Evolutionary conservation across 2,888 invertebrate genomes (phyloP).

Genomic region (Pogonocherus hispidulus): DNA sequence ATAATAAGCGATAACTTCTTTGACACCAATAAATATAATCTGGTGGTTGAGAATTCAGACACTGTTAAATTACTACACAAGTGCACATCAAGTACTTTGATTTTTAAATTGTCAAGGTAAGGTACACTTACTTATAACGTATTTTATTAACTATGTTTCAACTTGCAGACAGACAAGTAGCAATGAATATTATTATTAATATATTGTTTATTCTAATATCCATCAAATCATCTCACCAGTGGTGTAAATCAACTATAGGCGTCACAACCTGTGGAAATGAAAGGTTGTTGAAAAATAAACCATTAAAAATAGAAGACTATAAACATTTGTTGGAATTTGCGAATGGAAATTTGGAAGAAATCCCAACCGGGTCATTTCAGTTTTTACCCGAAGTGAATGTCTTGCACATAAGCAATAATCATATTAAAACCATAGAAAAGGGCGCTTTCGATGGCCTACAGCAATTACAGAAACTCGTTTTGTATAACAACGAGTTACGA

Average conservation of each 20-base stretch:
- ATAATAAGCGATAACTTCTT: not conserved
- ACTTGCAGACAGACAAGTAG: too few species aligned
- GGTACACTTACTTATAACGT: not conserved
- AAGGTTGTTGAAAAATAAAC: constrained; percentile 28
- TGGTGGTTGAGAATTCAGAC: too few species aligned
- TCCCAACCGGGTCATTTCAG: constrained; percentile 38
- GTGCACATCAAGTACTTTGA: too few species aligned
- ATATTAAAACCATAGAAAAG: constrained; percentile 35
- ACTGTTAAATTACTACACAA: too few species aligned
- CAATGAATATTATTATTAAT: not conserved
- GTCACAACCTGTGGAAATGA: constrained; percentile 41
- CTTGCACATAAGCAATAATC: constrained; percentile 35
- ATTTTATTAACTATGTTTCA: not conserved
- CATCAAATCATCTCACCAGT: constrained; percentile 14
- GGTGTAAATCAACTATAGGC: constrained; percentile 37
- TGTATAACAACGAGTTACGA: constrained; percentile 37
- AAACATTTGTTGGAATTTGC: constrained; percentile 37
- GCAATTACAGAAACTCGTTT: constrained; percentile 37
- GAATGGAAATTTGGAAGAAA: constrained; percentile 21
- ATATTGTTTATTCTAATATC: not conserved
- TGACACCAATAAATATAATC: not conserved
- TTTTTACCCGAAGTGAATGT: constrained; percentile 35
- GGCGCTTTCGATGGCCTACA: constrained; percentile 40
- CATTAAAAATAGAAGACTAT: constrained; percentile 38
- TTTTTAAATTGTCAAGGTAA: not conserved